Conservation (phyloP, 2,888 invertebrate genomes). For the Pteria penguin region DNA sequence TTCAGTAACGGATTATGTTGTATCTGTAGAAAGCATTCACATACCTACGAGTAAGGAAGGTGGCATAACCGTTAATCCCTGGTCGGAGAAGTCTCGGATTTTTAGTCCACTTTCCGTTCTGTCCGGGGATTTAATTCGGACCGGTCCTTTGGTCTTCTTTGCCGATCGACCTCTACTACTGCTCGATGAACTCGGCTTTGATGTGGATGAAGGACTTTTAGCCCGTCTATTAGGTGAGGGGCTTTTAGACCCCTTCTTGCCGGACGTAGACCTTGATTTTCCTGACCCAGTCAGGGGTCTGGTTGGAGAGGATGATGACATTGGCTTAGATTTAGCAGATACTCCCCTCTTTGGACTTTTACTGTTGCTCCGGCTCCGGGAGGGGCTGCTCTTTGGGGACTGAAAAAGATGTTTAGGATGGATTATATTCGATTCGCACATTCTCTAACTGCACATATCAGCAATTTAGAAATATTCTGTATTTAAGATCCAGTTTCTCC, state of each 20-base stretch:
- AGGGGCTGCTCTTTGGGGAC: not conserved
- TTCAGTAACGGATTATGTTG: too few species aligned
- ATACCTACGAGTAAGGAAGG: slow-evolving; percentile 66
- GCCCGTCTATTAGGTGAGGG: slow-evolving; percentile 25
- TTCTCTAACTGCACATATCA: too few species aligned
- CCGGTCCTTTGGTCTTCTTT: slow-evolving; percentile 52
- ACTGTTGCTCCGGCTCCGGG: not conserved
- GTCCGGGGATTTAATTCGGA: slow-evolving; percentile 59
- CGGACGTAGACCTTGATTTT: slow-evolving; percentile 44
- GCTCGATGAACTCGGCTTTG: slow-evolving; percentile 42
- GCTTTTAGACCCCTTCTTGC: slow-evolving; percentile 38
- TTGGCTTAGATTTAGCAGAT: not conserved
- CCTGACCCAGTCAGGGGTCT: slow-evolving; percentile 47
- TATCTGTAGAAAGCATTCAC: too few species aligned
- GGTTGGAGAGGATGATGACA: slow-evolving; percentile 23
- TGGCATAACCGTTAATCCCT: slow-evolving; percentile 74
- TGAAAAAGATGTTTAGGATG: too few species aligned
- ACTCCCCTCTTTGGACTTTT: not conserved
- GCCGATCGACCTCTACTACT: slow-evolving; percentile 42
- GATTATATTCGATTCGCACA: too few species aligned
- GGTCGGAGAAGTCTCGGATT: slow-evolving; percentile 71
- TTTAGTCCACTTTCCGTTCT: slow-evolving; percentile 66
- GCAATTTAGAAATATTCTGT: too few species aligned
- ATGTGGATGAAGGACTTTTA: slow-evolving; percentile 36
- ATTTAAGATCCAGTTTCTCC: too few species aligned